Base-by-base conservation (phyloP, 1,140 invertebrate genomes). In the Spodoptera litura region DNA sequence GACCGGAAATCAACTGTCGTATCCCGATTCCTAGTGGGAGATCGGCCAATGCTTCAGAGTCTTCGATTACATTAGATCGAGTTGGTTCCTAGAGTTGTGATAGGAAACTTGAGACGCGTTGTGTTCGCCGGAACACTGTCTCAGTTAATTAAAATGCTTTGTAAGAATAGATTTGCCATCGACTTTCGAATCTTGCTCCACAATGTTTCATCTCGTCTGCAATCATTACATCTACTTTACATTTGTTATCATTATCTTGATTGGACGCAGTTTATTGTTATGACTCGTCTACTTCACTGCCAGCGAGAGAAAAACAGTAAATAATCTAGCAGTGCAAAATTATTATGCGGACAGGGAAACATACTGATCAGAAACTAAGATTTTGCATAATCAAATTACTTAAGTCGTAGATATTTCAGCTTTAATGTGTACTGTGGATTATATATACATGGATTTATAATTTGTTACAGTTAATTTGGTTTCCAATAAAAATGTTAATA, bases 1-100 rank as follows among this genome's bases (percentile, higher is more conserved):
- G 76, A 75, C 79, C 89, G 91, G 91, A 93, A 92, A 93, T 93
- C 87, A 92, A 87, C 86, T 89, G 90, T 92, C 89, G 83, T 74
- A 88, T 87, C 83, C 82, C 78, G 88, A 91, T 89, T 89, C 86
- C 83, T 78, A 82, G 76, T 89, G 89, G 88, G 88, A 88, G 82
- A 88, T 86, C 86, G 81, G 83, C 88, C 87, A 91, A 89, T 89
- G 79, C 79, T 80, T 84, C 62, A 15, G 66, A 70, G 66, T 25
- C 82, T 86, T 84, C 72, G 78, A 85, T 89, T 89, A 83, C 87
- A 86, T 91, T 89, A 87, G 83, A 88, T 89, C 83, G 80, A 81
- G 78, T 84, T 73, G 81, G 83, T 86, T 87, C 88, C 80, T 75
- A 83, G 83, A 81, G 56, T 56, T 71, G 80, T 80, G 81, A 87